Evolutionary conservation across 2,113 vertebrate species (phyloP), one percentile per base, ranked within the genome.

Genomic region (Grammomys surdaster): DNA sequence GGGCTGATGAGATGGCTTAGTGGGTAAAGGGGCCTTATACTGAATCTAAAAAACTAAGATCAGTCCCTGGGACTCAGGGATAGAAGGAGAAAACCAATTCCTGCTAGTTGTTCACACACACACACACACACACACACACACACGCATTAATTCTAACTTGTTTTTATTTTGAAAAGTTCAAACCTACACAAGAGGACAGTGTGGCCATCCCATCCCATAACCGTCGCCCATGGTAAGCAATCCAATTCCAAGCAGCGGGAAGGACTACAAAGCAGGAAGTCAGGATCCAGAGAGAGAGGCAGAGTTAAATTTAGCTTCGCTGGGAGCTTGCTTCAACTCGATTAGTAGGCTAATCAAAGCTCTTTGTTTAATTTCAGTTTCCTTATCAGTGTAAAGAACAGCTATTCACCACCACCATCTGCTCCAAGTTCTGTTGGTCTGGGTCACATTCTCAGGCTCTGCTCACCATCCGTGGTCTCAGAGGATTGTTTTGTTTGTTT

Each of bases 291-390:
- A 90, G 58, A 17, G 58, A 13, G 51, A 56, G 36, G 43, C 67
- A 76, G 22, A 81, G 85, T 96, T 93, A 95, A 91, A 95, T 94
- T 91, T 94, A 91, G 95, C 88, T 76, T 90, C 72, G 3, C 75
- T 85, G 48, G 69, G 76, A 96, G 65, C 81, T 89, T 24, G 78
- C n/a, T 90, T 80, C 90, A 26, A 65, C 76, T 80, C 75, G n/a
- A 90, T 77, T 88, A 89, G 80, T 80, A 89, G 96, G 91, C 94
- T 96, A 54, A 96, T 95, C 94, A 90, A 56, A 92, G 72, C 54
- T 91, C 89, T 91, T 93, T 88, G 81, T 93, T 93, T 94, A 33
- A 96, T 77, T 87, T 95, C 40, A 56, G 24, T 87, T 77, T 95
- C 87, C 94, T 93, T 73, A 82, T 73, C 16, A 0, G 84, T 36